phyloP scores from a whole-genome alignment of 2,113 vertebrate species.

The Lichenostomus cassidix region DNA sequence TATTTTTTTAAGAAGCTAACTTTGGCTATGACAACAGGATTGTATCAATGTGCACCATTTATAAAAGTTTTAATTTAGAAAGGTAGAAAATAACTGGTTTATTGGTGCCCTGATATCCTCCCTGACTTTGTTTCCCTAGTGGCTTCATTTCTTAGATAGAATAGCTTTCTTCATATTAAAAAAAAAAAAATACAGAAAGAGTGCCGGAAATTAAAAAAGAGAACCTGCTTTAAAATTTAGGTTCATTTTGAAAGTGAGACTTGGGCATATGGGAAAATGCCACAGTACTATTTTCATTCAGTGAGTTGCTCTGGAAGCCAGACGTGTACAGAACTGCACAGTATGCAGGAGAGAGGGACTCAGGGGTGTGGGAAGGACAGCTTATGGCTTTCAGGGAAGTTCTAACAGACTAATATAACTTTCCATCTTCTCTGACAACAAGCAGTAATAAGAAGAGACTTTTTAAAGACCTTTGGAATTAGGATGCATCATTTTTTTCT shows the following conservation, averaged over 20 bases:
- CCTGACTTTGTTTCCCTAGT: neutral
- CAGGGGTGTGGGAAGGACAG: accelerated
- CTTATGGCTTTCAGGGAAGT: neutral
- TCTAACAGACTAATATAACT: neutral
- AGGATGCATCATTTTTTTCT: neutral
- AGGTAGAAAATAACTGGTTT: neutral
- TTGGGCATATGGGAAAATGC: neutral
- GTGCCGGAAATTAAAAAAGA: accelerated
- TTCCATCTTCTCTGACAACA: neutral
- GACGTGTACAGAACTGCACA: neutral
- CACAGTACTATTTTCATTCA: neutral
- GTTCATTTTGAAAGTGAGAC: neutral
- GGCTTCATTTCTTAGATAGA: neutral
- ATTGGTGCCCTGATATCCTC: neutral
- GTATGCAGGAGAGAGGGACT: neutral
- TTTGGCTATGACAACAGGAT: neutral
- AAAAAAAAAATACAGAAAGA: neutral
- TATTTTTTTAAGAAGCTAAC: neutral
- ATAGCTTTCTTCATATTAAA: neutral
- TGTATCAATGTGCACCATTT: neutral
- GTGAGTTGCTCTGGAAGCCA: neutral
- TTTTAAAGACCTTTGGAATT: neutral
- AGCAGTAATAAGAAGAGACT: neutral
- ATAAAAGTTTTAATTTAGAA: neutral
- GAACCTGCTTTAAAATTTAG: neutral